Base-by-base conservation (phyloP, 2,113 vertebrate genomes). In the Ptilonorhynchus violaceus region DNA sequence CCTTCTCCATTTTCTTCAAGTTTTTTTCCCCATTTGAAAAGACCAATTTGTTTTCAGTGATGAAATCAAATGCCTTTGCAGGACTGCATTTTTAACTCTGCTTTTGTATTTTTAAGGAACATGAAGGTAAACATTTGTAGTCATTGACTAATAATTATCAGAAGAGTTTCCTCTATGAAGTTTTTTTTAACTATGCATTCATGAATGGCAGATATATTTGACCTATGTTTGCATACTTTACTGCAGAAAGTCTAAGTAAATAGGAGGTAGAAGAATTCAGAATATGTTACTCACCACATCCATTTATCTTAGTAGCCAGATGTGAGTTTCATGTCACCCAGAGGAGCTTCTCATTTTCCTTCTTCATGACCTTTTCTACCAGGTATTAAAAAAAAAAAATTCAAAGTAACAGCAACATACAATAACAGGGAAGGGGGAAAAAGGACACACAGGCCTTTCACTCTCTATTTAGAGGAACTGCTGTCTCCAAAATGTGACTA, bases 391-490 rank as follows among this genome's bases (percentile, higher is more conserved):
- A 53, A 59, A 33, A 35, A 56, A 17, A 24, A 37, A 42, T 37
- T 83, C 11, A 64, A 68, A 47, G 24, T 41, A 85, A 62, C 1
- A 62, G 21, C 35, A 81, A 17, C 41, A 62, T 18, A 10, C 28
- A 63, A 39, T 6, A 77, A 12, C 3, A 21, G 23, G 8, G 2
- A 8, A 5, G 4, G 12, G 5, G 18, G 1, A 21, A 15, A 27
- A 28, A 60, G 7, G 28, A 23, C 35, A 39, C 46, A 42, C 4
- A 39, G 31, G 23, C 6, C 13, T 72, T 79, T 59, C 20, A 47
- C 4, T 41, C 18, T 11, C 33, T 9, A 6, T 18, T 49, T 35
- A 55, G 33, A 55, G 11, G 4, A 70, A 4, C 3, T 59, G 19
- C 25, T 6, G 4, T 23, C 39, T 78, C 72, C 46, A 14, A 80